phyloP scores from a whole-genome alignment of 2,113 vertebrate genomes.

The Fregetta grallaria region DNA sequence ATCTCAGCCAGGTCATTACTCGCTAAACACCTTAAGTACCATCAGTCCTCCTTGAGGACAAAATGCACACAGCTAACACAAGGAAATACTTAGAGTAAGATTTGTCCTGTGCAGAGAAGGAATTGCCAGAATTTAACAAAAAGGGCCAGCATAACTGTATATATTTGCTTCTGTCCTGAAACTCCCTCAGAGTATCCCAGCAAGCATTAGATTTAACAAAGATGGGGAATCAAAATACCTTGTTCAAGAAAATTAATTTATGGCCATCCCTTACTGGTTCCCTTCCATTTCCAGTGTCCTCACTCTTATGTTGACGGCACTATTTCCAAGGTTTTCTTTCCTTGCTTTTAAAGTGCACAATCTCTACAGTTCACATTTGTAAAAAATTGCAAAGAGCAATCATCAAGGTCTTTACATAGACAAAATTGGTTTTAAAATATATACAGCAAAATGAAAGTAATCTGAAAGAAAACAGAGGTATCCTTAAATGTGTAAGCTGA shows the following conservation, averaged over 20 bases:
- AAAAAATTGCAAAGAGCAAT: background rate
- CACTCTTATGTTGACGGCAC: background rate
- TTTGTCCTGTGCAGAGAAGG: background rate
- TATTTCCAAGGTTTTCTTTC: background rate
- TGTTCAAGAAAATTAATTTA: background rate
- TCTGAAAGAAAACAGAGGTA: background rate
- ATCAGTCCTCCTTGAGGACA: background rate
- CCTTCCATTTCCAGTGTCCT: background rate
- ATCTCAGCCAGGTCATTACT: background rate
- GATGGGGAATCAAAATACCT: background rate
- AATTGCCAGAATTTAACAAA: background rate
- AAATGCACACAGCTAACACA: background rate
- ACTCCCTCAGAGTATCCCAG: background rate
- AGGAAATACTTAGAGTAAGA: background rate
- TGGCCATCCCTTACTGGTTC: background rate
- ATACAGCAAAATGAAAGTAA: background rate
- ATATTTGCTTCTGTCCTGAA: background rate
- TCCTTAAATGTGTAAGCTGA: background rate
- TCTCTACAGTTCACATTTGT: background rate
- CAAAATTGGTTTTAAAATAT: background rate
- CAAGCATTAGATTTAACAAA: background rate
- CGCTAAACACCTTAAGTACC: background rate
- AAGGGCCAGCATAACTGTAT: background rate
- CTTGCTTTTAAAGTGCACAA: background rate
- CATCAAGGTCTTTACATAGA: background rate